Evolutionary conservation across 1,140 invertebrate genomes (phyloP).

Genomic region (Heliconius hermathena): DNA sequence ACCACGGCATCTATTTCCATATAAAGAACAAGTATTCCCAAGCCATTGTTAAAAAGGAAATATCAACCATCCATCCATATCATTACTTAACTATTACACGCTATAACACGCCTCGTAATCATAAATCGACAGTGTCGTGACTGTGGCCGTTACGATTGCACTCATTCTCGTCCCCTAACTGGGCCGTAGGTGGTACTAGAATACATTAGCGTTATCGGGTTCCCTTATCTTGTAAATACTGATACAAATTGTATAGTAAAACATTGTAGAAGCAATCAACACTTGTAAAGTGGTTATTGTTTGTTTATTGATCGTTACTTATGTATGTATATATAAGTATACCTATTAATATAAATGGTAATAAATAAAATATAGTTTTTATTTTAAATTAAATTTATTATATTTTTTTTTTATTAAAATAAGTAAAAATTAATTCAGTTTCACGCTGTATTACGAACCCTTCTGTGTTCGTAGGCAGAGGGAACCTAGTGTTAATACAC

Average conservation of each 20-base stretch:
- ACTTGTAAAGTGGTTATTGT: not conserved
- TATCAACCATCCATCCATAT: slow-evolving; percentile 29
- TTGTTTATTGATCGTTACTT: not conserved
- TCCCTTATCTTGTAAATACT: slow-evolving; percentile 17
- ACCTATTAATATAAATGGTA: too few relatives aligned
- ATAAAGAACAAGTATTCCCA: too few relatives aligned
- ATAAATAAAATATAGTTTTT: too few relatives aligned
- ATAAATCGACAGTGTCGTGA: slow-evolving; percentile 48
- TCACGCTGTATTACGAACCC: too few relatives aligned
- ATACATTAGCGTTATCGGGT: slow-evolving; percentile 11
- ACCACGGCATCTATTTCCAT: too few relatives aligned
- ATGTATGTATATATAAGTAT: too few relatives aligned
- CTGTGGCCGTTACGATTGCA: slow-evolving; percentile 55
- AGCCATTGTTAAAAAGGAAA: slow-evolving; percentile 1
- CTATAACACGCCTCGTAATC: slow-evolving; percentile 46
- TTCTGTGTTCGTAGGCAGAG: too few relatives aligned
- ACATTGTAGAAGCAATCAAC: not conserved
- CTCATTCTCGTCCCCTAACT: slow-evolving; percentile 46
- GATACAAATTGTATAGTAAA: not conserved
- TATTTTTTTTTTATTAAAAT: too few relatives aligned
- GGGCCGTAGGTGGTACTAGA: slow-evolving; percentile 36
- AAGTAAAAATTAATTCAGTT: too few relatives aligned
- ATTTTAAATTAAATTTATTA: too few relatives aligned
- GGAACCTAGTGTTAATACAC: too few relatives aligned
- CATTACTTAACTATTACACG: slow-evolving; percentile 53